These are phyloP conservation scores for Cephalophus harveyi DNA, from an alignment of 2,113 vertebrate genomes.

Conservation along the genomic window DNA sequence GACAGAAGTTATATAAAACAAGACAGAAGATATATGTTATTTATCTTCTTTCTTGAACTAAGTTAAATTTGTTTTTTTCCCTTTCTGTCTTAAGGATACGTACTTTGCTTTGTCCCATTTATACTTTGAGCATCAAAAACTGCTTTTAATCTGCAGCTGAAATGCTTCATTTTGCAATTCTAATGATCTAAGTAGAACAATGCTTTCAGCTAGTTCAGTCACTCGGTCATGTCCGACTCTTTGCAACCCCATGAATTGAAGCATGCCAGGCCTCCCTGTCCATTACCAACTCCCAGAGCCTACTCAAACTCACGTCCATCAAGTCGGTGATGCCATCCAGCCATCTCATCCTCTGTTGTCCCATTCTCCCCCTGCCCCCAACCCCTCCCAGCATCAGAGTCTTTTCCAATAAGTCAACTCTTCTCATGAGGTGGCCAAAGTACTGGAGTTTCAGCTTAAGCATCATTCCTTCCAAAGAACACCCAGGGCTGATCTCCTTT, in stretches of 20 bases:
- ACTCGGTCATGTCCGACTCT: fast-evolving
- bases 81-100: not conserved
- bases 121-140: not conserved
- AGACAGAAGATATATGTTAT: not conserved
- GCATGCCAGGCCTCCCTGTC: no score
- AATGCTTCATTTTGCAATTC: not conserved
- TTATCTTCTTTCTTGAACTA: not conserved
- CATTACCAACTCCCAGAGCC: no score
- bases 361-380: no score
- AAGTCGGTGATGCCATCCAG: no score
- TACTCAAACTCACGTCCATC: no score
- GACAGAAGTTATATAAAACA: not conserved
- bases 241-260: fast-evolving
- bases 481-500: no score
- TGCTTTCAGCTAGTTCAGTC: not conserved
- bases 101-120: not conserved
- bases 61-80: not conserved
- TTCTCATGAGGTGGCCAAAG: no score
- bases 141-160: not conserved
- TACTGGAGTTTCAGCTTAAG: no score
- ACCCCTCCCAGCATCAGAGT: no score
- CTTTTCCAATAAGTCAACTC: no score
- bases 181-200: not conserved
- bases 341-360: no score
- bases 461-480: no score